A percentile compares a stretch with the other conserved stretches of the same genome.
These are phyloP conservation scores for Microcaecilia unicolor DNA, from an alignment of 2,797 vertebrate genomes.

Conservation along the genomic window DNA sequence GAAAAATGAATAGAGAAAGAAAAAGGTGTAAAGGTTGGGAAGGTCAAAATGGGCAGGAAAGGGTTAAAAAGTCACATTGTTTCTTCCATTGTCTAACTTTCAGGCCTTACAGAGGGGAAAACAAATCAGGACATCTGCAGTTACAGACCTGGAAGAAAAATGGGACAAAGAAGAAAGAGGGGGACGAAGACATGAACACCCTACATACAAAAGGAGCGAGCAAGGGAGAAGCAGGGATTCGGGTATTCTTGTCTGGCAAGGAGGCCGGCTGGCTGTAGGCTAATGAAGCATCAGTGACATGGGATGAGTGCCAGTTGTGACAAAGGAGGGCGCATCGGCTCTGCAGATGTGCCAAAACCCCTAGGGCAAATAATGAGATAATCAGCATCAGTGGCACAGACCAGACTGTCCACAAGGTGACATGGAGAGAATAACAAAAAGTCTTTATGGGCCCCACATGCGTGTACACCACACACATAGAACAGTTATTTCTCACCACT, in stretches of 20 bases:
- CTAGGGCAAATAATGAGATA: constrained; percentile 96
- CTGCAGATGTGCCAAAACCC: constrained; percentile 90
- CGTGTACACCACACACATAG: constrained; percentile 29
- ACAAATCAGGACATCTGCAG: constrained; percentile 61
- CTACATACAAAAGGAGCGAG: constrained; percentile 65
- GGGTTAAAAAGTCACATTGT: constrained; percentile 56
- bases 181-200: constrained; percentile 69
- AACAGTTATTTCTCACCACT: constrained; percentile 28
- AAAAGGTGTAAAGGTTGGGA: constrained; percentile 10
- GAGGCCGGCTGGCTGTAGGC: constrained; percentile 72
- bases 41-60: constrained; percentile 23
- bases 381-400: constrained; percentile 97
- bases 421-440: constrained; percentile 73
- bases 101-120: constrained; percentile 41
- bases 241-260: constrained; percentile 74
- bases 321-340: constrained; percentile 86
- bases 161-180: constrained; percentile 56
- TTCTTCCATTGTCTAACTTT: constrained; percentile 29
- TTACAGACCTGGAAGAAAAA: constrained; percentile 52
- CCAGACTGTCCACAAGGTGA: constrained; percentile 96
- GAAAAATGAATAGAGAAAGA: too few species aligned
- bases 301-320: constrained; percentile 72
- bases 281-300: constrained; percentile 67
- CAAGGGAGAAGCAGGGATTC: constrained; percentile 67
- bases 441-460: constrained; percentile 49